Evolutionary conservation across 2,113 vertebrate genomes (phyloP).

Genomic region (Syngnathus typhle): DNA sequence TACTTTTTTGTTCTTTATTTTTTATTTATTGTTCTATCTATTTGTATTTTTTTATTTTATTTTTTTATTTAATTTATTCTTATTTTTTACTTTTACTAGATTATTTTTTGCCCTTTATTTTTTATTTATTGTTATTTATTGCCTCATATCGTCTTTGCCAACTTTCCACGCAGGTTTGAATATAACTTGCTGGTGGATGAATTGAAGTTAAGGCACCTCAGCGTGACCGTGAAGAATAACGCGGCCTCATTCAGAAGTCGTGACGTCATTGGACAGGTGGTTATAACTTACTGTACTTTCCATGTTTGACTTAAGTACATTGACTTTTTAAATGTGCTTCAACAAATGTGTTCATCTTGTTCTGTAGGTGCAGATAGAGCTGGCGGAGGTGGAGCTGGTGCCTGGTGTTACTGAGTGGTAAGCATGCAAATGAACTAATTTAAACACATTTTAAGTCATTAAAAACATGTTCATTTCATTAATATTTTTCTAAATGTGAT

Average conservation of each 20-base stretch:
- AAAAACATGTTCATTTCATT: too few relatives aligned
- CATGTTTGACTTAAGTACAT: too few relatives aligned
- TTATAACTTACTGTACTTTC: slow-evolving; percentile 5
- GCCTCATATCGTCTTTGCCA: not conserved
- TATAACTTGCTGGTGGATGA: slow-evolving; percentile 80
- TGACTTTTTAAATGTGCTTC: not conserved
- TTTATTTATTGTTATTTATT: not conserved
- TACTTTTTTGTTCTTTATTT: too few relatives aligned
- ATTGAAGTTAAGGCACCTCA: slow-evolving; percentile 65
- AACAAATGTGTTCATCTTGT: not conserved
- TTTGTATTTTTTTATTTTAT: too few relatives aligned
- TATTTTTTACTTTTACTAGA: too few relatives aligned
- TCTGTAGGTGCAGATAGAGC: slow-evolving; percentile 62
- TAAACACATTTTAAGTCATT: not conserved
- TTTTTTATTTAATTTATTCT: too few relatives aligned
- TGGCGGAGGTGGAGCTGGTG: slow-evolving; percentile 54
- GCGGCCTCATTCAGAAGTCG: slow-evolving; percentile 79
- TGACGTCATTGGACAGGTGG: slow-evolving; percentile 83
- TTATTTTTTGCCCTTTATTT: too few relatives aligned
- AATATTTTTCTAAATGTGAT: too few relatives aligned
- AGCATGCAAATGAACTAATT: slow-evolving; percentile 16
- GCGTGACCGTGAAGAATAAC: slow-evolving; percentile 80
- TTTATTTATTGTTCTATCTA: too few relatives aligned
- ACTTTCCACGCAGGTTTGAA: slow-evolving; percentile 73
- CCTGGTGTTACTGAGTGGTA: slow-evolving; percentile 69